A percentile compares a stretch with the other conserved stretches of the same genome.
Conservation (phyloP, 2,113 vertebrate genomes). For the Silurus meridionalis region DNA sequence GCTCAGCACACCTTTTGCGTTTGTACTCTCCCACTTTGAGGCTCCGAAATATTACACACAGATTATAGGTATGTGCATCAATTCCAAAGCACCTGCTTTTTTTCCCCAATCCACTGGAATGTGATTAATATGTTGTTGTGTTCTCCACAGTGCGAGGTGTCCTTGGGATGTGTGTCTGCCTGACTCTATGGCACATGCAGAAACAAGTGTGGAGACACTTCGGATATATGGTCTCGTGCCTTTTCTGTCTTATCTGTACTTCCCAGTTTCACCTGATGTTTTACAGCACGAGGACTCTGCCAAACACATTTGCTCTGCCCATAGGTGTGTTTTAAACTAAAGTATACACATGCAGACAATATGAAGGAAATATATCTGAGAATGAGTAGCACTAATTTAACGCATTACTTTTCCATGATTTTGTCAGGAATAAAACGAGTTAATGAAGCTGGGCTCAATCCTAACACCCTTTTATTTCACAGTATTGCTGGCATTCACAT, state of each 20-base stretch:
- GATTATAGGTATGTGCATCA: constrained; percentile 58
- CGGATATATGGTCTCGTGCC: constrained; percentile 78
- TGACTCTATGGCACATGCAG: constrained; percentile 83
- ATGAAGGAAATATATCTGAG: background rate
- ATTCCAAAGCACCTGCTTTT: background rate
- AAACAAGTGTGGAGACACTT: constrained; percentile 85
- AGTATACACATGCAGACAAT: background rate
- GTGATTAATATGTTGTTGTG: constrained; percentile 26
- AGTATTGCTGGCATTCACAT: constrained; percentile 84
- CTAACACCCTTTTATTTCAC: background rate
- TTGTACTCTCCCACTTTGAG: constrained; percentile 73
- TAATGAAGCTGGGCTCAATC: background rate
- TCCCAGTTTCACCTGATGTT: constrained; percentile 98
- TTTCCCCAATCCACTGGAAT: background rate
- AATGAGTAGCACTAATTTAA: background rate
- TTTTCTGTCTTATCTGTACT: constrained; percentile 85
- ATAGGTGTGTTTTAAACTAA: constrained; percentile 72
- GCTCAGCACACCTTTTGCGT: constrained; percentile 79
- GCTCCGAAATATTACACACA: constrained; percentile 86
- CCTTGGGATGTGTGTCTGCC: constrained; percentile 80
- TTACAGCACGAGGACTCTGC: constrained; percentile 91
- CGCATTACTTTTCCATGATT: background rate
- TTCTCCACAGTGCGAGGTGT: constrained; percentile 79
- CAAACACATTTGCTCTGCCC: constrained; percentile 89
- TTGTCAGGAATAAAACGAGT: background rate